Percentiles rank a stretch among this genome's conserved stretches.
Conservation (phyloP, 2,888 invertebrate genomes). For the Agrochola lota region DNA sequence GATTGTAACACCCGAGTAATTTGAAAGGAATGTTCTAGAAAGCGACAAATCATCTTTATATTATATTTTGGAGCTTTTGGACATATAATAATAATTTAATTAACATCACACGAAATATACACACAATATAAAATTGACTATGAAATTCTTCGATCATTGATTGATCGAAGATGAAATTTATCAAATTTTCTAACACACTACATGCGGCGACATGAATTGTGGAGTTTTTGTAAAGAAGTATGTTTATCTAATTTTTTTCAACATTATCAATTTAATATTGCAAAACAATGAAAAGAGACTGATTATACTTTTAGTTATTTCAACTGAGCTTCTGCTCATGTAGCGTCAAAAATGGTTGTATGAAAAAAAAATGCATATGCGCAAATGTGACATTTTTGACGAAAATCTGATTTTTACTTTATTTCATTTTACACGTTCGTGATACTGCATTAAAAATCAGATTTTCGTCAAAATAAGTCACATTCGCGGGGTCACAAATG, state of each 20-base stretch:
- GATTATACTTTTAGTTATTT: background rate
- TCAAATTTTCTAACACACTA: constrained; percentile 15
- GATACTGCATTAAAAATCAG: too few species aligned
- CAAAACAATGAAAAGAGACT: background rate
- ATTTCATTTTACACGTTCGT: too few species aligned
- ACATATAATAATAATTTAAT: constrained; percentile 18
- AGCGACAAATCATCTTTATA: constrained; percentile 30
- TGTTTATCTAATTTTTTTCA: background rate
- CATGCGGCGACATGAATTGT: background rate
- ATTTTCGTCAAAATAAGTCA: too few species aligned
- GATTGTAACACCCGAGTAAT: constrained; percentile 20
- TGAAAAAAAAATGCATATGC: background rate
- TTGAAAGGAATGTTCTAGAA: constrained; percentile 58
- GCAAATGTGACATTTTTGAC: too few species aligned
- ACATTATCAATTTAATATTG: constrained; percentile 14
- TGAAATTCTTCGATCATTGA: too few species aligned
- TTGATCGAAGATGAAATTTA: constrained; percentile 55
- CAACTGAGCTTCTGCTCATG: background rate
- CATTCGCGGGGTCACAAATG: background rate
- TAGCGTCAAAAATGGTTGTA: background rate
- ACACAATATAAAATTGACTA: constrained; percentile 52
- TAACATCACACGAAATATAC: constrained; percentile 29
- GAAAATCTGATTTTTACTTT: too few species aligned
- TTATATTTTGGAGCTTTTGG: constrained; percentile 41
- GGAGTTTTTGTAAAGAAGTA: background rate